phyloP scores from a whole-genome alignment of 2,888 invertebrate genomes.

The Dinocampus coccinellae region DNA sequence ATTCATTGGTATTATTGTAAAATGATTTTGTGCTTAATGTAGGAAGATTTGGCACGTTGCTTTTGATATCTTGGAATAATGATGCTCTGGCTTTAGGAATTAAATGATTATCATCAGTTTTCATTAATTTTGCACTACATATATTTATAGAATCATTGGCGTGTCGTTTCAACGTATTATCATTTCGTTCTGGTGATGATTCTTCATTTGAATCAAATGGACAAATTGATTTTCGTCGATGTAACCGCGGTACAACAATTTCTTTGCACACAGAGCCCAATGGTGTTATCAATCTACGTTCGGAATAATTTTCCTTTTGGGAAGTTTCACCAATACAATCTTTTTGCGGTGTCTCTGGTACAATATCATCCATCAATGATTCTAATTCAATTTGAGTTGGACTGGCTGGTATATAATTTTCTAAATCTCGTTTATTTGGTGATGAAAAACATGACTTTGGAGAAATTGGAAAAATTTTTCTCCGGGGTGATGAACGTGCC shows the following conservation, averaged over 20 bases:
- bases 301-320: conserved; percentile 51
- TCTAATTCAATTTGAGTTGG: conserved; percentile 31
- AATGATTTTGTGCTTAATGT: conserved; percentile 58
- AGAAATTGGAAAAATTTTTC: conserved; percentile 41
- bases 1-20: conserved; percentile 50
- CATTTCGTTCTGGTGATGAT: conserved; percentile 53
- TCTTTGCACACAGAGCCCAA: conserved; percentile 54
- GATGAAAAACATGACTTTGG: conserved; percentile 42
- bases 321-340: conserved; percentile 55
- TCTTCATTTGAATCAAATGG: conserved; percentile 42
- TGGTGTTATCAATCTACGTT: conserved; percentile 56
- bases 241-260: conserved; percentile 54
- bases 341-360: conserved; percentile 58
- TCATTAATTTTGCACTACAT: conserved; percentile 49
- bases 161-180: conserved; percentile 51
- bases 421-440: conserved; percentile 34
- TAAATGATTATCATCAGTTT: conserved; percentile 48
- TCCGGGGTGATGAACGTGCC: conserved; percentile 53
- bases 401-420: conserved; percentile 33
- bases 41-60: conserved; percentile 28
- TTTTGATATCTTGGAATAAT: conserved; percentile 56
- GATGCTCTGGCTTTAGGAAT: conserved; percentile 60
- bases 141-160: conserved; percentile 44
- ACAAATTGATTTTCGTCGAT: conserved; percentile 57
- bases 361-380: conserved; percentile 41